These are phyloP conservation scores for Mus spicilegus DNA, from an alignment of 2,113 vertebrate genomes.

Conservation along the genomic window DNA sequence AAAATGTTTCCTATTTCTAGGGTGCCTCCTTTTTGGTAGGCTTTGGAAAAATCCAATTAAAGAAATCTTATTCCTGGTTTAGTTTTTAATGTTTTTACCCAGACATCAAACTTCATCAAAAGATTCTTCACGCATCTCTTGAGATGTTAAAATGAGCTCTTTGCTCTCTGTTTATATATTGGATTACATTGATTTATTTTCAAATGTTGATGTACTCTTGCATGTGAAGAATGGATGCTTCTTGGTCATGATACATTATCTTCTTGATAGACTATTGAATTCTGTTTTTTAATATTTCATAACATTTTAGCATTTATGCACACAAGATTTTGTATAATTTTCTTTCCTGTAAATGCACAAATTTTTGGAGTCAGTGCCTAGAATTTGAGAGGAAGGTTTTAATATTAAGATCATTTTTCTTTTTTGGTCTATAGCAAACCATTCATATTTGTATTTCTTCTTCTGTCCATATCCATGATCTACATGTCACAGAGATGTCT, in stretches of 20 bases:
- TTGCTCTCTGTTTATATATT: conserved; percentile 22
- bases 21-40: background rate
- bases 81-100: background rate
- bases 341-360: background rate
- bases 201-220: conserved; percentile 19
- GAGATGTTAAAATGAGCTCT: conserved; percentile 20
- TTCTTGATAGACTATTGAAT: background rate
- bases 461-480: background rate
- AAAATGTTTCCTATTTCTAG: background rate
- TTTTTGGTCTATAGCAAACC: background rate
- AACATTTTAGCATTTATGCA: conserved; percentile 17
- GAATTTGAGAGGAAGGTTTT: background rate
- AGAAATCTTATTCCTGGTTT: background rate
- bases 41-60: background rate
- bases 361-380: background rate
- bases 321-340: conserved; percentile 14
- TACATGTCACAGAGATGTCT: background rate
- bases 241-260: background rate
- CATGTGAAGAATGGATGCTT: background rate
- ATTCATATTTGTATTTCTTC: background rate
- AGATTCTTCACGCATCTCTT: background rate
- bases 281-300: conserved; percentile 27
- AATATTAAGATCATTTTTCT: background rate
- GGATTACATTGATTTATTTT: conserved; percentile 14
- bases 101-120: conserved; percentile 3